These are phyloP conservation scores for Centruroides vittatus DNA, from an alignment of 1,140 invertebrate genomes.

Conservation along the genomic window DNA sequence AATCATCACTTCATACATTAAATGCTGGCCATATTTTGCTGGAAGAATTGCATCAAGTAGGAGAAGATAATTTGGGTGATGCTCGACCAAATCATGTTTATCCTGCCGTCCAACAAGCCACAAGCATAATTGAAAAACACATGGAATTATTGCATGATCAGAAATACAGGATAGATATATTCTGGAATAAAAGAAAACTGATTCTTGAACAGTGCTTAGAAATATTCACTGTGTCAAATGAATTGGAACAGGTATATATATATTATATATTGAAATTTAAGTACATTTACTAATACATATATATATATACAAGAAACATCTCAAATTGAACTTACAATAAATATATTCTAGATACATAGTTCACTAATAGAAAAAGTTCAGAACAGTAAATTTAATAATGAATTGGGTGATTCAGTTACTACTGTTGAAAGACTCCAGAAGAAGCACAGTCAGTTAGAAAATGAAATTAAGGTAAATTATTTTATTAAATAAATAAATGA, in stretches of 20 bases:
- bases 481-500: no score
- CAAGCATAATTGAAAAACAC: constrained; percentile 56
- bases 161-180: constrained; percentile 50
- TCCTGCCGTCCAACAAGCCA: constrained; percentile 39
- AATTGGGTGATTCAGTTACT: constrained; percentile 45
- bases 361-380: no score
- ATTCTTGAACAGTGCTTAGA: constrained; percentile 64
- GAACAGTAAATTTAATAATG: no score
- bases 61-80: constrained; percentile 46
- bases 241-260: no score
- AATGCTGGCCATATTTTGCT: constrained; percentile 62
- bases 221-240: constrained; percentile 2
- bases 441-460: constrained; percentile 52
- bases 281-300: no score
- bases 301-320: no score
- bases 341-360: no score
- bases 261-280: no score
- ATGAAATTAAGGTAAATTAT: constrained; percentile 46
- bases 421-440: constrained; percentile 50
- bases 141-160: constrained; percentile 60
- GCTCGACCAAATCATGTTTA: constrained; percentile 55
- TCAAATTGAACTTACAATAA: no score
- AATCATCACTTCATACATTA: constrained; percentile 55
- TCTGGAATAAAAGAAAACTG: constrained; percentile 44
- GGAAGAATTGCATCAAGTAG: constrained; percentile 48